Evolutionary conservation across 2,797 vertebrate species (phyloP), one percentile per base, ranked within the genome.

Genomic region (Acridotheres tristis): DNA sequence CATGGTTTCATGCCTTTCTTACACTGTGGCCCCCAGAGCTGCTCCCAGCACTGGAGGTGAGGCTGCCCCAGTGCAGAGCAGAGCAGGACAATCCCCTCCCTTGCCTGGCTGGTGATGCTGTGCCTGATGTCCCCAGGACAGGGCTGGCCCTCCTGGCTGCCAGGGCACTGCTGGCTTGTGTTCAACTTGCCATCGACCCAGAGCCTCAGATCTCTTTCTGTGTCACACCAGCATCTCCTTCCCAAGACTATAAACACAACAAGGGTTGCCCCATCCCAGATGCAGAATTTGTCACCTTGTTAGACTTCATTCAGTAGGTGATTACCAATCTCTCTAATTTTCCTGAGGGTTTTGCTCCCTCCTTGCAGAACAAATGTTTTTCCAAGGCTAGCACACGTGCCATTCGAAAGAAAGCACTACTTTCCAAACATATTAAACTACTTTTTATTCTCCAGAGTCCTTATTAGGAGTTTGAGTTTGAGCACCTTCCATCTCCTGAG

Each of bases 101-200:
- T 63, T 13, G 13, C 8, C 42, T 0, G 0, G 58, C 43, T 55
- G 84, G 1, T 0, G 0, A 13, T 71, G 58, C 66, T 78, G 27
- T 4, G 1, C 66, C 66, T 57, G 58, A 25, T 72, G 66, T 0
- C 16, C 43, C 32, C 75, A 43, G 66, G 51, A n/a, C 51, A 79
- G 22, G 16, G 4, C 0, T 72, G 57, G 22, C 36, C 32, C 58
- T 72, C 23, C n/a, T 45, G 59, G 38, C 16, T 65, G 38, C 19
- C 67, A 73, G 67, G 59, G 43, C 59, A 57, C 67, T 58, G 36
- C 36, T 43, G 58, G 2, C n/a, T 58, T 6, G 0, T 45, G 11
- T 38, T 8, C 29, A 21, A 0, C 9, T 25, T 2, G 3, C 8
- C 20, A 30, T 0, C 0, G 0, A 30, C 16, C 38, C 1, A 4